Conservation (phyloP, 1,140 invertebrate species). For the Nasonia vitripennis region DNA sequence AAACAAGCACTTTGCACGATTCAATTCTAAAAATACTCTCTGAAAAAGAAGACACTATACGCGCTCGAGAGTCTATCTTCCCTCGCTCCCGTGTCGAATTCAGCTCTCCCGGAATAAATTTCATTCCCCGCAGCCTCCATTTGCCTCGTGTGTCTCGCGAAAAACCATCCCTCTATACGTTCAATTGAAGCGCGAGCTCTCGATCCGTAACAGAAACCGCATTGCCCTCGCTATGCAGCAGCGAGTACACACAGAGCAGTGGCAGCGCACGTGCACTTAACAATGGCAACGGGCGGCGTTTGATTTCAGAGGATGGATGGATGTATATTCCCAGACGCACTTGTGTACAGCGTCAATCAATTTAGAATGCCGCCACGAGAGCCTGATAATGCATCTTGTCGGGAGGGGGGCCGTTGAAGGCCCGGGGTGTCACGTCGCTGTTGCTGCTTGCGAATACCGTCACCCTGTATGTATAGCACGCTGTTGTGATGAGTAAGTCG, state of each 20-base stretch:
- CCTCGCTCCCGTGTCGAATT: background rate
- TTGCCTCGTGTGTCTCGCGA: background rate
- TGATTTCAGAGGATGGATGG: background rate
- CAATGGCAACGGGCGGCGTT: slow-evolving; percentile 1
- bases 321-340: background rate
- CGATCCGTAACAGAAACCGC: background rate
- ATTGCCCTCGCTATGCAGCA: background rate
- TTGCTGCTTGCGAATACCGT: background rate
- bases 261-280: background rate
- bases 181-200: background rate
- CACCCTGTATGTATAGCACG: background rate
- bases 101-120: background rate
- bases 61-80: background rate
- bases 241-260: background rate
- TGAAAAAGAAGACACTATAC: background rate
- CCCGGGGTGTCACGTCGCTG: background rate
- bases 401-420: background rate
- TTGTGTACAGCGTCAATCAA: background rate
- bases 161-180: background rate
- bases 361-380: background rate
- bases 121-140: background rate
- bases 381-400: background rate
- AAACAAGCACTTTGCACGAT: background rate
- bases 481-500: background rate
- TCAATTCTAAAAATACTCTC: background rate